Percentiles rank a stretch among this genome's conserved stretches.
These are phyloP conservation scores for Drosophila varians DNA, from an alignment of 1,140 invertebrate species.

Conservation along the genomic window DNA sequence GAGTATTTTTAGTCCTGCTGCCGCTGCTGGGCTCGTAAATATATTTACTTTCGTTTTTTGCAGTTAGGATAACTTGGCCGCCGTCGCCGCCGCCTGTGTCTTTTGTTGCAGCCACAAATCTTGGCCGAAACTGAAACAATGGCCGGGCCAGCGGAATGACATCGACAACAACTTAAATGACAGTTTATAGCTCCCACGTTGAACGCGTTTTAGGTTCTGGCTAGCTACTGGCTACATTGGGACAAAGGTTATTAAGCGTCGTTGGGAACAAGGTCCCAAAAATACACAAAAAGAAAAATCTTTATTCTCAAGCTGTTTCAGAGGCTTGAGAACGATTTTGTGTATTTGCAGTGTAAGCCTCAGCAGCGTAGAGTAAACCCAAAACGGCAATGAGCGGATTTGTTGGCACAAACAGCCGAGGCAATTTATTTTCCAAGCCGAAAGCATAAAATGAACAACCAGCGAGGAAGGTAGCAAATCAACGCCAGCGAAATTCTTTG, in stretches of 20 bases:
- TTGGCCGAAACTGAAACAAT: constrained; percentile 53
- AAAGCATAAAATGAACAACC: constrained; percentile 68
- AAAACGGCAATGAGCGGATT: constrained; percentile 78
- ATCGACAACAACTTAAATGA: constrained; percentile 82
- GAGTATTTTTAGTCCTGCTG: constrained; percentile 62
- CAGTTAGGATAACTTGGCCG: constrained; percentile 53
- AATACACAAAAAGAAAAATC: constrained; percentile 14
- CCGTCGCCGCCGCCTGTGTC: constrained; percentile 5
- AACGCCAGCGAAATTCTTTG: constrained; percentile 15
- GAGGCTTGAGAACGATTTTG: too few species aligned
- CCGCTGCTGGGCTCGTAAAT: constrained; percentile 63
- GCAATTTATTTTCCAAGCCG: constrained; percentile 75
- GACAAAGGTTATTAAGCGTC: constrained; percentile 75
- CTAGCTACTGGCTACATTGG: constrained; percentile 20
- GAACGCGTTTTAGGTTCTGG: constrained; percentile 44
- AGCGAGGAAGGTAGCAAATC: constrained; percentile 35
- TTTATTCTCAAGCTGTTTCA: too few species aligned
- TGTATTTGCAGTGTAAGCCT: background rate
- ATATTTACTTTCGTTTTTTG: constrained; percentile 77
- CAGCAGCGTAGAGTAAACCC: constrained; percentile 24
- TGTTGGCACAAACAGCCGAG: constrained; percentile 69
- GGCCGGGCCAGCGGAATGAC: constrained; percentile 57
- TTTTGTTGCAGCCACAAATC: constrained; percentile 69
- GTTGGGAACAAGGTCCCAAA: constrained; percentile 18
- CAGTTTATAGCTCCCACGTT: constrained; percentile 80